Base-by-base conservation (phyloP, 2,113 vertebrate species). In the Oophaga pumilio region DNA sequence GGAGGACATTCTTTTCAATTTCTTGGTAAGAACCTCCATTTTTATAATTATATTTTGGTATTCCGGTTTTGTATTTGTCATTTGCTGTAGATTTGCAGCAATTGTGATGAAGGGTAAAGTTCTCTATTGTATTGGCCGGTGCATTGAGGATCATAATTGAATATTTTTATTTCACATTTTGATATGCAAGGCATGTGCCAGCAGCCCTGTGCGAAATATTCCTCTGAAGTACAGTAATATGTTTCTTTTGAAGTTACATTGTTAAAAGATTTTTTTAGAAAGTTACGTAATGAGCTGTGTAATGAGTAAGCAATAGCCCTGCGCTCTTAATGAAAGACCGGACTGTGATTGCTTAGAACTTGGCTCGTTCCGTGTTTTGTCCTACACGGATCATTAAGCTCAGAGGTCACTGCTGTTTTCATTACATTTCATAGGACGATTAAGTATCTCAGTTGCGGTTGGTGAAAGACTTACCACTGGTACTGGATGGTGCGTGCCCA, bases 201-300 rank as follows among this genome's bases (percentile, higher is more conserved):
- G 7, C 12, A 2, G 9, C 22, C 62, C 22, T 24, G 22, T 66
- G 62, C 62, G 9, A 68, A 26, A 68, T 24, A 73, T 17, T 73
- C 69, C 43, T 43, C 69, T 73, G 6, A 2, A 15, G 28, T 73
- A 18, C 14, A 57, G 43, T 22, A n/a, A 17, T 78, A 53, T 15
- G 22, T 78, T 57, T 22, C 49, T 76, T 50, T 56, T 18, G 22
- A 24, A 57, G 76, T 57, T 18, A 56, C 76, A 28, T n/a, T 76
- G 73, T 52, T 76, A 76, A 26, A 77, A 26, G 13, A 13, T 28
- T 26, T 57, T 26, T 57, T 13, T 20, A 26, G 53, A 28, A 26
- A 78, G 76, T 26, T 56, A 78, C 26, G 76, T 59, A 80, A 80
- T 80, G 77, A 60, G 53, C 77, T 57, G 53, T 60, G 56, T 80